Base-by-base conservation (phyloP, 92 coral and sea anemone species). In the Porites lobata region DNA sequence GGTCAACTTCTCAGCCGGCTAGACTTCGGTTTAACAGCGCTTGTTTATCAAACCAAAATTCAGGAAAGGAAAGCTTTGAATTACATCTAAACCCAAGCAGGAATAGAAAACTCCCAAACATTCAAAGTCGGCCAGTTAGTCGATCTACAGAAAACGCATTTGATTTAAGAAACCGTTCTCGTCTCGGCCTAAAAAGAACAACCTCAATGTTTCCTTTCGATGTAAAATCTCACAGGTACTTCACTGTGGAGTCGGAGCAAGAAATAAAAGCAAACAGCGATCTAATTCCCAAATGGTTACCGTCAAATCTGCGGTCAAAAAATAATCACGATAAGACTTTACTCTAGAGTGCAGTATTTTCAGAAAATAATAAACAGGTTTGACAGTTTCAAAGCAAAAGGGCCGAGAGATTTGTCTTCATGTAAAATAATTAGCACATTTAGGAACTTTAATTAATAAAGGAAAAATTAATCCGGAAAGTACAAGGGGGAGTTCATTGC, bases 251-350 rank as follows among this genome's bases (percentile, higher is more conserved):
- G 66, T 63, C n/a, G 17, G 75, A 52, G 13, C 52, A 17, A 51
- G 21, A 74, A 13, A 59, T 26, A 24, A n/a, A 58, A 20, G 73
- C 83, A 26, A 69, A 85, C 65, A 65, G 26, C 51, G 58, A 77
- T 19, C 83, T 85, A 10, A 77, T 85, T 22, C 89, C 89, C 14
- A 69, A 20, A 56, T 85, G 84, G 83, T 38, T 85, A 43, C 89
- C 89, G 38, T 22, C 84, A 20, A 77, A 77, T 54, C 66, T 85
- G 8, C 89, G 89, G 52, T 77, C 84, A 56, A 53, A 75, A 77
- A 19, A 76, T 47, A 61, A 47, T 65, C 70, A 80, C 38, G 80
- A 29, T 17, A 62, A 83, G 29, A 83, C 50, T 72, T 43, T 72
- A 8, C 20, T 21, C 1, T 82, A 58, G 7, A 53, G 19, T 4